Base-by-base conservation (phyloP, 2,888 invertebrate genomes). In the Apamea epomidion region DNA sequence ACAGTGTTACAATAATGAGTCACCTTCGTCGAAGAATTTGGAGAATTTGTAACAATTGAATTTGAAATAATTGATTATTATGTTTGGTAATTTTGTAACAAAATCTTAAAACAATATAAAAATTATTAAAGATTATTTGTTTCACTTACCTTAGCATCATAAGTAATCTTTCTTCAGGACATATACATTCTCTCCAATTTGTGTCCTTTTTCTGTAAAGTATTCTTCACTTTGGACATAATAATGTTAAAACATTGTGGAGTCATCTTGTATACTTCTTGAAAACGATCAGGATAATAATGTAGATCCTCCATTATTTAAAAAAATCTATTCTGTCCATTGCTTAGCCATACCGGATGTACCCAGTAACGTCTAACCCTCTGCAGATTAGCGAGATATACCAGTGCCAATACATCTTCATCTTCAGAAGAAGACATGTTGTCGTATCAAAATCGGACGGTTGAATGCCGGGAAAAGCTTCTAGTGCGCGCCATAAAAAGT, bases 331-430 rank as follows among this genome's bases (percentile, higher is more conserved):
- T 48, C 0, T 51, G 4, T 48, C 4, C 12, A 65, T 65, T 74
- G 74, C 32, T 62, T 62, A 65, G 74, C 65, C 37, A 51, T 74
- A 65, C 74, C 74, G 51, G 51, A 74, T 74, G 64, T 74, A 74
- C 48, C 64, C 74, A 64, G 74, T 74, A 74, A 74, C 64, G 74
- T 74, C 74, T 74, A 64, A 74, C 74, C 48, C 74, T 65, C 37
- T 74, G 73, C 1, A 73, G 2, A 62, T 62, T 45, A 73, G 60
- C 45, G 45, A 73, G 73, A 62, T 73, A 0, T 1, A 62, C 45
- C 45, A 62, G 14, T 62, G 62, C 72, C 1, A 60, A 4, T 29
- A 69, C 29, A 48, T 74, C 69, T 65, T 62, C 60, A 21, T 73
- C 73, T 29, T 62, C 73, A 21, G 60, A 73, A 73, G 73, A 62